Evolutionary conservation across 2,888 invertebrate genomes (phyloP).

Genomic region (Mesorhabditis belari): DNA sequence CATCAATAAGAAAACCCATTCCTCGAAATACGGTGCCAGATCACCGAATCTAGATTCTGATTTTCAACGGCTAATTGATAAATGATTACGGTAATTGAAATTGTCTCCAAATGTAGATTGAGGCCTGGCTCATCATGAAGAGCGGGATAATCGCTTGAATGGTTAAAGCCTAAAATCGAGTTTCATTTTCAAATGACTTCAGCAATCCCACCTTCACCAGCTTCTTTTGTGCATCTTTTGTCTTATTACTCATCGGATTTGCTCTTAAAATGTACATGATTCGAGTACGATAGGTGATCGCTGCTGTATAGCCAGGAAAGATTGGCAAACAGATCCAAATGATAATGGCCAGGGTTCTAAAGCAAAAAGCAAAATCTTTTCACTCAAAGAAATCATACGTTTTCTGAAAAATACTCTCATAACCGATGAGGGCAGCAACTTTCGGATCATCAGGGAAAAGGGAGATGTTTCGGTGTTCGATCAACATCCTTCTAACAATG

Average conservation of each 20-base stretch:
- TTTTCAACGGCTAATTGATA: no score
- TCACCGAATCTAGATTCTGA: not conserved
- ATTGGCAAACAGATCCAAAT: not conserved
- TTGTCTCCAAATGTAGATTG: not conserved
- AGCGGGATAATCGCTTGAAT: not conserved
- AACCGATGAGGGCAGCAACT: no score
- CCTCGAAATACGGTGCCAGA: not conserved
- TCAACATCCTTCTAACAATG: no score
- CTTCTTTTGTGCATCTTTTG: not conserved
- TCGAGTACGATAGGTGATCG: not conserved
- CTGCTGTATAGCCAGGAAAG: not conserved
- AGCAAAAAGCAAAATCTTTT: not conserved
- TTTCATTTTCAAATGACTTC: not conserved
- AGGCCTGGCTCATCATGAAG: not conserved
- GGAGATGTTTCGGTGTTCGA: no score
- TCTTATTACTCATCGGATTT: not conserved
- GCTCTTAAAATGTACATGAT: not conserved
- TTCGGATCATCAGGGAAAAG: no score
- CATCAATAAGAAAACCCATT: not conserved
- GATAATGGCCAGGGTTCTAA: not conserved
- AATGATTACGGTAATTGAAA: not conserved
- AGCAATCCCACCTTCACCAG: not conserved
- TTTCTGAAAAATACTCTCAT: no score
- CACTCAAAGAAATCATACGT: no score
- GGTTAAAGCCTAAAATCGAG: not conserved